phyloP scores from a whole-genome alignment of 2,113 vertebrate species.

The Pontoporia blainvillei region DNA sequence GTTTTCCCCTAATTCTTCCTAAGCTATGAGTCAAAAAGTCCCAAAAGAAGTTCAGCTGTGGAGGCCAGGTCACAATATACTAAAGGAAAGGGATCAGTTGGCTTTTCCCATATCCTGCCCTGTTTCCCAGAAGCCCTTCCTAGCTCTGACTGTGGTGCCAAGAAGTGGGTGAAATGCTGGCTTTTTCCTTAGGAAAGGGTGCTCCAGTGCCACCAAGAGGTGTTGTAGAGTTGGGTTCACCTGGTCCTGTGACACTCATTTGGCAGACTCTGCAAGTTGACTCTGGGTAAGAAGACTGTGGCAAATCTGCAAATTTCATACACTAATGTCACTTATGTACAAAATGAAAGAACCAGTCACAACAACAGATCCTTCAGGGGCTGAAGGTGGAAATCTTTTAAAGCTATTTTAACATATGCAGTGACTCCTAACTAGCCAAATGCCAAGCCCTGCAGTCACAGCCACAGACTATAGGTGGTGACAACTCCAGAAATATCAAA shows the following conservation, averaged over 20 bases:
- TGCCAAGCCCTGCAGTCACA: too few species aligned
- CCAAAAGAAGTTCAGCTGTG: background rate
- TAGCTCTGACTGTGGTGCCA: background rate
- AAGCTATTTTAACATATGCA: background rate
- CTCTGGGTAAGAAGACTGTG: background rate
- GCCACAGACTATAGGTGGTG: background rate
- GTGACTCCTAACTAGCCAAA: background rate
- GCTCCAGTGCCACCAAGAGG: background rate
- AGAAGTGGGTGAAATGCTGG: background rate
- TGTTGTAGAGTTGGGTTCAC: background rate
- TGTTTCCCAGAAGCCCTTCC: background rate
- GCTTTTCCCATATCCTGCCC: background rate
- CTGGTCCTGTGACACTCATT: background rate
- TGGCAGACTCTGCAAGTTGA: background rate
- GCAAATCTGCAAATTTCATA: background rate
- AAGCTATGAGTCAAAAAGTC: background rate
- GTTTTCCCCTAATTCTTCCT: background rate
- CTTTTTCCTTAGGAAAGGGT: background rate
- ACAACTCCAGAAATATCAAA: background rate
- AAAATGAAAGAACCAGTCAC: background rate
- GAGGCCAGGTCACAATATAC: background rate
- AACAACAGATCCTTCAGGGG: background rate
- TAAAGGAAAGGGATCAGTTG: background rate
- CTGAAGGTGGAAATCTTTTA: background rate
- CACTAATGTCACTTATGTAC: background rate